Evolutionary conservation across 2,113 vertebrate species (phyloP).

Genomic region (Saguinus midas): DNA sequence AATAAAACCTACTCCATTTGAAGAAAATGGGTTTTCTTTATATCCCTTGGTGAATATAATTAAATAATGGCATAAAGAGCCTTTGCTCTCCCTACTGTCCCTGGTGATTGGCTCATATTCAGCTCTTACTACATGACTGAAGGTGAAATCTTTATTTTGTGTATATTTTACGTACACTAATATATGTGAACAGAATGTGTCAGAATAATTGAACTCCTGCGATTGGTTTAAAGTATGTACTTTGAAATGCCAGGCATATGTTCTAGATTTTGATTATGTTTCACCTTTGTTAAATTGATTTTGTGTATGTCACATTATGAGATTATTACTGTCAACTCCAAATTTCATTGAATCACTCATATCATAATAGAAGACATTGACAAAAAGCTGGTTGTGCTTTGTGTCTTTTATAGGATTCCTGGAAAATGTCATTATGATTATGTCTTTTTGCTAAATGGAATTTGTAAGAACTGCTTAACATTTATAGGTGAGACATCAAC

Average conservation of each 20-base stretch:
- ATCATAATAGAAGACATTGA: not conserved
- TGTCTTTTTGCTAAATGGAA: constrained; percentile 22
- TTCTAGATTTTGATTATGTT: constrained; percentile 45
- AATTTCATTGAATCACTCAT: constrained; percentile 49
- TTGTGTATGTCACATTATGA: constrained; percentile 16
- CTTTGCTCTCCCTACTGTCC: not conserved
- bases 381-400: not conserved
- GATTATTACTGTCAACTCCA: constrained; percentile 35
- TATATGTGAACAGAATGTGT: not conserved
- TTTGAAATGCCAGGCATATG: constrained; percentile 45
- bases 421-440: constrained; percentile 48
- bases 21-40: not conserved
- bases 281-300: constrained; percentile 54
- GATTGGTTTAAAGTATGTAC: not conserved
- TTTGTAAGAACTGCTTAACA: constrained; percentile 29
- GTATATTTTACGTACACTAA: not conserved
- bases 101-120: not conserved
- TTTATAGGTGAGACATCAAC: not conserved
- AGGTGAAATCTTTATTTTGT: not conserved
- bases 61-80: not conserved
- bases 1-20: not conserved
- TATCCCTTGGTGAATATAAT: not conserved
- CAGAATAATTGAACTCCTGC: constrained; percentile 1
- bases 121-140: not conserved
- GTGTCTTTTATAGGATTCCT: constrained; percentile 37